phyloP scores from a whole-genome alignment of 2,797 vertebrate genomes.

The Loriculus beryllinus region DNA sequence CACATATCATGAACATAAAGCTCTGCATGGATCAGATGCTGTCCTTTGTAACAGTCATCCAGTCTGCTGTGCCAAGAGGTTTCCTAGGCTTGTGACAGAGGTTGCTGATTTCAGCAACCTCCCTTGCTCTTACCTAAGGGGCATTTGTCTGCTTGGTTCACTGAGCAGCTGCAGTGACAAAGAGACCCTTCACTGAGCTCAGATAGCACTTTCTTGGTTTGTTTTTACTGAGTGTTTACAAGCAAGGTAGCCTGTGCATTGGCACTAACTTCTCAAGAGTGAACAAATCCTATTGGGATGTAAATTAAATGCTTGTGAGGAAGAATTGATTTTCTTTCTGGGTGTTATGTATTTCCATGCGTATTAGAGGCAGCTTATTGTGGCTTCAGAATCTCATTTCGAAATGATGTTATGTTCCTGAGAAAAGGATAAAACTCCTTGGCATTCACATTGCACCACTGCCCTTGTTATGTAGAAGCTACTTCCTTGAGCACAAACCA shows the following conservation, averaged over 20 bases:
- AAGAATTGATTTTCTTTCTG: not conserved
- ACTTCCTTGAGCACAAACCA: not conserved
- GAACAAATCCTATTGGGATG: not conserved
- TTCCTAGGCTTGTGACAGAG: not conserved
- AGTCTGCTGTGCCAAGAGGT: not conserved
- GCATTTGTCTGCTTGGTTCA: not conserved
- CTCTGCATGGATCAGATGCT: not conserved
- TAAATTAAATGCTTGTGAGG: not conserved
- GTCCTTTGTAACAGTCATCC: no score
- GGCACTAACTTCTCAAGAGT: not conserved
- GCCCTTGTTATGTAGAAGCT: not conserved
- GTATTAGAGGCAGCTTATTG: not conserved
- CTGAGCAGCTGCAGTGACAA: not conserved
- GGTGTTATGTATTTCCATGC: not conserved
- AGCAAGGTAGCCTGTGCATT: not conserved
- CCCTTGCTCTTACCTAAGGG: not conserved
- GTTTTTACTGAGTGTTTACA: not conserved
- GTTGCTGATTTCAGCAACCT: not conserved
- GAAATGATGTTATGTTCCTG: not conserved
- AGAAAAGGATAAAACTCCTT: not conserved
- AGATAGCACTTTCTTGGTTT: not conserved
- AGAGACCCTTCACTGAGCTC: not conserved
- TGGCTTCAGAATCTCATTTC: not conserved
- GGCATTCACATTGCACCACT: not conserved
- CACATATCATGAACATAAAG: fast-evolving